These are phyloP conservation scores for Mesocricetus auratus DNA, from an alignment of 2,113 vertebrate species.

Conservation along the genomic window DNA sequence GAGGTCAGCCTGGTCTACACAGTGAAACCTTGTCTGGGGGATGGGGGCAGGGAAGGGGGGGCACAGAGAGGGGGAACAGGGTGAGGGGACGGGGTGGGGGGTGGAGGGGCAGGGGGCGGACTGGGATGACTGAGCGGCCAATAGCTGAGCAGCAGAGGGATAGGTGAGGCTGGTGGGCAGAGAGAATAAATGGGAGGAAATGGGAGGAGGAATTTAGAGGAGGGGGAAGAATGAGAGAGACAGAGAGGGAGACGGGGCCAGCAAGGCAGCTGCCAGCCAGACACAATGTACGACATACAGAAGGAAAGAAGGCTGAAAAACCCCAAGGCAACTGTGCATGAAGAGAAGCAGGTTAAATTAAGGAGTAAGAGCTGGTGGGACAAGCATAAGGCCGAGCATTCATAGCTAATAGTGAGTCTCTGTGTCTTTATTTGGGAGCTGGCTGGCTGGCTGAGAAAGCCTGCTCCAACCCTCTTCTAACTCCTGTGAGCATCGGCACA, in stretches of 20 bases:
- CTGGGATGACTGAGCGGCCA: not conserved
- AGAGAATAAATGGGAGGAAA: not conserved
- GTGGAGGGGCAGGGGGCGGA: too few species aligned
- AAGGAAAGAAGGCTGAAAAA: not conserved
- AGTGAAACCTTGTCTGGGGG: too few species aligned
- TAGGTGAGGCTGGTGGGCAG: not conserved
- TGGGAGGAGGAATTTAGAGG: too few species aligned
- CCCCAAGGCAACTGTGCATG: not conserved
- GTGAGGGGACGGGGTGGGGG: too few species aligned
- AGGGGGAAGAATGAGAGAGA: not conserved
- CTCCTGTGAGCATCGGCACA: not conserved
- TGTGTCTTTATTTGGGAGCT: not conserved
- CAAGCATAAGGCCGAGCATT: not conserved
- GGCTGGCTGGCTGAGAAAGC: not conserved
- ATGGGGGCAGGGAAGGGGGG: too few species aligned
- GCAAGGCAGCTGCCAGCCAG: not conserved
- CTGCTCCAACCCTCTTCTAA: not conserved
- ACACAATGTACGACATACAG: not conserved
- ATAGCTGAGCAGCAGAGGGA: not conserved
- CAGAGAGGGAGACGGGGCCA: not conserved
- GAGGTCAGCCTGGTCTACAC: too few species aligned
- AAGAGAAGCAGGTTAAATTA: not conserved
- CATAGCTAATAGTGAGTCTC: not conserved
- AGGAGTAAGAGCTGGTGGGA: not conserved
- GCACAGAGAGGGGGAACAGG: too few species aligned